A percentile compares a stretch with the other conserved stretches of the same genome.
Conservation (phyloP, 2,888 invertebrate genomes). For the Azorinus chamasolen region DNA sequence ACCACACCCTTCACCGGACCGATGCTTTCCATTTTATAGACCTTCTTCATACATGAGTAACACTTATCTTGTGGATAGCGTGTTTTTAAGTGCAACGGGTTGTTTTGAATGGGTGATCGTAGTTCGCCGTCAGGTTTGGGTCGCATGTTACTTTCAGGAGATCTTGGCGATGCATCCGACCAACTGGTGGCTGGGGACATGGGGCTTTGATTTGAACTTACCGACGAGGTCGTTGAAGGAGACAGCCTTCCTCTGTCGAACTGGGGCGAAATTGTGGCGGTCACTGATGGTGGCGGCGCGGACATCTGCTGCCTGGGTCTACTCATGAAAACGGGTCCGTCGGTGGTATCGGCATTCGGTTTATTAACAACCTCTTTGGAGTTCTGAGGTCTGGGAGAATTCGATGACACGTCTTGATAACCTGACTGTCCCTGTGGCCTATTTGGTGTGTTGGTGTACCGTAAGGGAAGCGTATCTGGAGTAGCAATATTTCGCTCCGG, state of each 20-base stretch:
- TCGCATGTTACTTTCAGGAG: constrained; percentile 37
- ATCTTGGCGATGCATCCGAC: constrained; percentile 48
- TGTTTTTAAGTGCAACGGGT: constrained; percentile 64
- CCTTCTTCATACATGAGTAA: constrained; percentile 73
- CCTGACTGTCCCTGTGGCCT: constrained; percentile 10
- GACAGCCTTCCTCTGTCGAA: no score
- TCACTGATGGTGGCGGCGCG: constrained; percentile 36
- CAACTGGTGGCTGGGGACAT: constrained; percentile 49
- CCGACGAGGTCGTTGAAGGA: no score
- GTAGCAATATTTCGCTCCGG: constrained; percentile 28
- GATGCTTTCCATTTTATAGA: constrained; percentile 77
- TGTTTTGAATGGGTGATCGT: constrained; percentile 46
- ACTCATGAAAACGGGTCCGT: constrained; percentile 39
- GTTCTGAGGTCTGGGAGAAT: constrained; percentile 46
- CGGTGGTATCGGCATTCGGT: constrained; percentile 12
- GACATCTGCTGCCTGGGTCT: constrained; percentile 53
- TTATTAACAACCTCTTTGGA: constrained; percentile 41
- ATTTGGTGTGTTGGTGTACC: constrained; percentile 19
- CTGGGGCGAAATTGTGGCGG: constrained; percentile 18
- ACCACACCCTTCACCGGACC: constrained; percentile 76
- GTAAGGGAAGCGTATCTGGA: constrained; percentile 45
- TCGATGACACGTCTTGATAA: constrained; percentile 18
- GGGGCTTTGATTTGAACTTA: constrained; percentile 1
- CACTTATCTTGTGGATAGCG: constrained; percentile 72
- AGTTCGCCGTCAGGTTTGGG: constrained; percentile 37